phyloP scores from a whole-genome alignment of 1,140 invertebrate species.

The Hyphantria cunea region DNA sequence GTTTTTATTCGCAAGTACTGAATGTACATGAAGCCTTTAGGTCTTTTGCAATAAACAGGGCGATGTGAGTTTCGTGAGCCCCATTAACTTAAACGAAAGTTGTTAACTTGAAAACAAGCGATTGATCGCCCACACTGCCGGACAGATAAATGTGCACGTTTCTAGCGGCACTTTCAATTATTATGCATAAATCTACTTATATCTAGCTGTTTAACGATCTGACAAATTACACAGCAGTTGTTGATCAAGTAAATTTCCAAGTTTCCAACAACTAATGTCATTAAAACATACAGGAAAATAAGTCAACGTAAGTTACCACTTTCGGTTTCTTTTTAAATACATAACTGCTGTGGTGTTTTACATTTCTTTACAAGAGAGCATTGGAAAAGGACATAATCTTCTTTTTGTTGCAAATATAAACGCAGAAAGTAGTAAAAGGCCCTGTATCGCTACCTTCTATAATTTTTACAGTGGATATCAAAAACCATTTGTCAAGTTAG shows the following conservation, averaged over 20 bases:
- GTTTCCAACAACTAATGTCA: slow-evolving; percentile 34
- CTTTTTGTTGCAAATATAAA: no score
- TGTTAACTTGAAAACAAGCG: slow-evolving; percentile 3
- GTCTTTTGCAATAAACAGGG: slow-evolving; percentile 15
- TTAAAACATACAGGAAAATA: slow-evolving; percentile 32
- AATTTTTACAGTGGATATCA: no score
- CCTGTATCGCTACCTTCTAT: no score
- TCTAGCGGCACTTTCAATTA: slow-evolving; percentile 49
- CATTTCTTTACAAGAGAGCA: no score
- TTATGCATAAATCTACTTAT: slow-evolving; percentile 43
- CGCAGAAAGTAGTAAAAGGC: no score
- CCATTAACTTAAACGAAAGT: slow-evolving; percentile 3
- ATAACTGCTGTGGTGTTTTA: no score
- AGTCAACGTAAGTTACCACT: no score
- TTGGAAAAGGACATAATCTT: no score
- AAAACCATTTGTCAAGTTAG: no score
- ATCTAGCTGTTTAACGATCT: slow-evolving; percentile 44
- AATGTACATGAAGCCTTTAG: slow-evolving; percentile 9
- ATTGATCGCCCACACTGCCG: slow-evolving; percentile 15
- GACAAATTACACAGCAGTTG: slow-evolving; percentile 50
- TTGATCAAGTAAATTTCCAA: slow-evolving; percentile 42
- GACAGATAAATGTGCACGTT: slow-evolving; percentile 19
- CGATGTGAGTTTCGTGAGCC: slow-evolving; percentile 4
- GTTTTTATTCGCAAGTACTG: no score
- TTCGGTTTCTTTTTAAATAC: no score